Percentiles rank a stretch among this genome's conserved stretches.
Conservation (phyloP, 2,113 vertebrate genomes). For the Oceanodroma tethys region DNA sequence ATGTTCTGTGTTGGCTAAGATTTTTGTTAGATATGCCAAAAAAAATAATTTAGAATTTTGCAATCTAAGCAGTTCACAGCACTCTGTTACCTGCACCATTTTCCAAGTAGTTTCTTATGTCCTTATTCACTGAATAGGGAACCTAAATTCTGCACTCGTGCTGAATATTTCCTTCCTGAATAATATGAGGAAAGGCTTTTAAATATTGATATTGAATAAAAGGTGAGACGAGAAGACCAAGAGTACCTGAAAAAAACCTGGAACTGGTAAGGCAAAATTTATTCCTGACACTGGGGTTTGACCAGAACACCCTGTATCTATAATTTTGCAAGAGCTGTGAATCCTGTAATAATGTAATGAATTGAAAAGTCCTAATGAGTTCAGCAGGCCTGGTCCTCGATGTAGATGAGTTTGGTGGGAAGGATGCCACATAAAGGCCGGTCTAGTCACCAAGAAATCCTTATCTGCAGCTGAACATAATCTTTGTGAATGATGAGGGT, state of each 20-base stretch:
- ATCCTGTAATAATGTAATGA: neutral
- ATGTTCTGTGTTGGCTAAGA: slow-evolving; percentile 31
- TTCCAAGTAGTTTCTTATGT: neutral
- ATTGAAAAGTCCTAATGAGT: neutral
- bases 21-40: neutral
- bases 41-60: neutral
- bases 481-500: neutral
- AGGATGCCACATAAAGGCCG: neutral
- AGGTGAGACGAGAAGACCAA: neutral
- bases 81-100: neutral
- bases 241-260: neutral
- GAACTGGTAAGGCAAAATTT: neutral
- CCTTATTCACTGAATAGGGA: neutral
- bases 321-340: neutral
- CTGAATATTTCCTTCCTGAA: neutral
- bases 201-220: neutral
- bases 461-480: neutral
- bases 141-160: neutral
- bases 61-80: neutral
- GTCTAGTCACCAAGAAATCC: neutral
- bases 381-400: rapidly evolving
- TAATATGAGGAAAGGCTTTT: neutral
- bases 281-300: neutral
- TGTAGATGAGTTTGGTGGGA: neutral
- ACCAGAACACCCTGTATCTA: neutral